Evolutionary conservation across 2,113 vertebrate genomes (phyloP).

Genomic region (Xiphias gladius): DNA sequence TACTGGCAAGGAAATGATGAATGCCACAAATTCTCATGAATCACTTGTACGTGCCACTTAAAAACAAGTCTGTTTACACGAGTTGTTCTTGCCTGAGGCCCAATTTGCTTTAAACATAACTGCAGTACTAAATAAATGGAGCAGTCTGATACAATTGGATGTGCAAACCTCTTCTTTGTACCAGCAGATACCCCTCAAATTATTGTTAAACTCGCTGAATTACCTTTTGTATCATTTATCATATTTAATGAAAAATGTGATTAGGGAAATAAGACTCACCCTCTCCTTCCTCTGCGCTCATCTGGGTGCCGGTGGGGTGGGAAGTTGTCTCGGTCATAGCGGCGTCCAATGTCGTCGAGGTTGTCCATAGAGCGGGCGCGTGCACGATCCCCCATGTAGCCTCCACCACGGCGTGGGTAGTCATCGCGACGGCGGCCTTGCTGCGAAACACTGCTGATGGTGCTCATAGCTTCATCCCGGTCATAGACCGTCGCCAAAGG

Average conservation of each 20-base stretch:
- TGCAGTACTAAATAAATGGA: too few species aligned
- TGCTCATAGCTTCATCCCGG: constrained; percentile 84
- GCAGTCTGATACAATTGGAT: too few species aligned
- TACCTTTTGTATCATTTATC: neutral
- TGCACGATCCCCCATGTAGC: constrained; percentile 46
- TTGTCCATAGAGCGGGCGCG: constrained; percentile 90
- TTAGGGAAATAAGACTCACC: constrained; percentile 65
- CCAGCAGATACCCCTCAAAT: too few species aligned
- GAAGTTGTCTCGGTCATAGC: constrained; percentile 67
- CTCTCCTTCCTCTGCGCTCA: constrained; percentile 79
- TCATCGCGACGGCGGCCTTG: constrained; percentile 72
- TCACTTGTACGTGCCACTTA: too few species aligned
- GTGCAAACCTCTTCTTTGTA: too few species aligned
- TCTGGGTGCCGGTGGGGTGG: constrained; percentile 64
- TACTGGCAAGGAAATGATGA: too few species aligned
- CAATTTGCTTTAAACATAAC: too few species aligned
- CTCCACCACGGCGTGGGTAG: constrained; percentile 56
- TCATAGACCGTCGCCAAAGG: constrained; percentile 82
- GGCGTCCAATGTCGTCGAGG: constrained; percentile 85
- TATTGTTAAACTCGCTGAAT: neutral
- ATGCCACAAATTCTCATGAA: too few species aligned
- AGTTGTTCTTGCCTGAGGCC: too few species aligned
- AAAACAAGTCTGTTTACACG: too few species aligned
- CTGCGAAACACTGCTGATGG: constrained; percentile 87
- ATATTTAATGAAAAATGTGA: neutral